Percentiles rank a stretch among this genome's conserved stretches.
Conservation (phyloP, 2,888 invertebrate species). For the Laothoe populi region DNA sequence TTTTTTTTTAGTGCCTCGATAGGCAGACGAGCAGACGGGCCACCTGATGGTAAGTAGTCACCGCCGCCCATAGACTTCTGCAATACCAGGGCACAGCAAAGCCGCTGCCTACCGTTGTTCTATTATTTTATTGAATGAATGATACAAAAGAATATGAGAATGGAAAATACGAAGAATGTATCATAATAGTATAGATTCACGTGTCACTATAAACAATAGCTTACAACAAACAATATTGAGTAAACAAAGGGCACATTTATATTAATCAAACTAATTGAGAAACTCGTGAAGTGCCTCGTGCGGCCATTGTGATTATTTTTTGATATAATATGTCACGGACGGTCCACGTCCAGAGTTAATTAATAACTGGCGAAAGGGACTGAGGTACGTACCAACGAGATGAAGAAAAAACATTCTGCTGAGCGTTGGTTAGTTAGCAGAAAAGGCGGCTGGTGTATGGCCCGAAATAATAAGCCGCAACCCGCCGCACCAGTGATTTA, state of each 20-base stretch:
- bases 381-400: conserved; percentile 48
- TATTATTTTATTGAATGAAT: too few species aligned
- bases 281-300: conserved; percentile 44
- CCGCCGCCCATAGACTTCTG: too few species aligned
- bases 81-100: too few species aligned
- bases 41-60: too few species aligned
- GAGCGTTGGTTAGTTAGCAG: conserved; percentile 72
- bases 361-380: conserved; percentile 67
- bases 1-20: too few species aligned
- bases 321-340: conserved; percentile 57
- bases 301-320: conserved; percentile 55
- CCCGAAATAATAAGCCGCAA: conserved; percentile 78
- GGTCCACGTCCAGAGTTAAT: conserved; percentile 66
- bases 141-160: too few species aligned
- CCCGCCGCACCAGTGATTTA: conserved; percentile 74
- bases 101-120: too few species aligned
- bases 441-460: conserved; percentile 65
- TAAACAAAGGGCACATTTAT: conserved; percentile 25
- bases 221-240: conserved; percentile 18
- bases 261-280: conserved; percentile 39
- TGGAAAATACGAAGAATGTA: background rate
- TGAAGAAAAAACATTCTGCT: conserved; percentile 67
- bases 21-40: too few species aligned
- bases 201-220: conserved; percentile 5
- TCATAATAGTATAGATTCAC: too few species aligned